phyloP scores from a whole-genome alignment of 2,113 vertebrate species.

The Cettia cetti region DNA sequence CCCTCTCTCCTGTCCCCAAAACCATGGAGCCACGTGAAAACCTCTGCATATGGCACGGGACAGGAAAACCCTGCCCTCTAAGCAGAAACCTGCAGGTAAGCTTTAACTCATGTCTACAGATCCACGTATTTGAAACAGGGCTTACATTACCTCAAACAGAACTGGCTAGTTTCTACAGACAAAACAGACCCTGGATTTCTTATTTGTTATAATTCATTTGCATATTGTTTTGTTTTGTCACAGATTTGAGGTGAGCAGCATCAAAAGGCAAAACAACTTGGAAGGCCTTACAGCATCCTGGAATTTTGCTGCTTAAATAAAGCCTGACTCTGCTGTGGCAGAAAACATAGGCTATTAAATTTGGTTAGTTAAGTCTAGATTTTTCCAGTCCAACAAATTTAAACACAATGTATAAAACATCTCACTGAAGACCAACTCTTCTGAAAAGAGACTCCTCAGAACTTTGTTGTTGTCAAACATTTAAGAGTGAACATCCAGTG shows the following conservation, averaged over 20 bases:
- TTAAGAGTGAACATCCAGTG: background rate
- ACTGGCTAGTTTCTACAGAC: background rate
- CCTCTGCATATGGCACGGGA: accelerated
- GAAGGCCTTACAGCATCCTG: background rate
- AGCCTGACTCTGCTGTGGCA: background rate
- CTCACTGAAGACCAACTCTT: background rate
- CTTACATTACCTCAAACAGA: background rate
- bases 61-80: background rate
- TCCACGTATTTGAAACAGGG: background rate
- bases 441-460: background rate
- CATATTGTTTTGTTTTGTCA: background rate
- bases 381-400: background rate
- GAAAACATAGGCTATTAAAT: background rate
- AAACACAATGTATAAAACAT: background rate
- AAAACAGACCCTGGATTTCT: background rate
- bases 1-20: background rate
- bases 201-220: background rate
- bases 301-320: background rate
- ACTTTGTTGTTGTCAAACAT: background rate
- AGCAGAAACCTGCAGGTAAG: background rate
- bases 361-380: background rate
- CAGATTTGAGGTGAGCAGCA: background rate
- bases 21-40: background rate
- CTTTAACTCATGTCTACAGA: background rate
- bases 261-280: background rate